Evolutionary conservation across 2,113 vertebrate genomes (phyloP).

Genomic region (Eubucco bourcierii): DNA sequence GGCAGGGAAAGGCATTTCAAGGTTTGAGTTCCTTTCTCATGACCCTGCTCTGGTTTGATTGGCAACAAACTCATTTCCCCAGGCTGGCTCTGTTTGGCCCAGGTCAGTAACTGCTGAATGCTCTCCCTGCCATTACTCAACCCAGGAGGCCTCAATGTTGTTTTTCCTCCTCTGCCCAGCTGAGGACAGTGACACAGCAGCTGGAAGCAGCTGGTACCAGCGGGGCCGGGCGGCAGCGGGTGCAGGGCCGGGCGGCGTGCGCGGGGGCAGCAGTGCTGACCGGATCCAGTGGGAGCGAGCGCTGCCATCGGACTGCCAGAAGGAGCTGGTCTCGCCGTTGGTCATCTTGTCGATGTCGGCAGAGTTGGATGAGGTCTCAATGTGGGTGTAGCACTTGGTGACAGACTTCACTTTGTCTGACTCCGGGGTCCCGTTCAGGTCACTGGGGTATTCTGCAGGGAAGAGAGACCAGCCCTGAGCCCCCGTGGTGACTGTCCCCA

Average conservation of each 20-base stretch:
- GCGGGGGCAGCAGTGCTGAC: too few relatives aligned
- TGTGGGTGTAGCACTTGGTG: slow-evolving; percentile 90
- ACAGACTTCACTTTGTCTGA: slow-evolving; percentile 89
- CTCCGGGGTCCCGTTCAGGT: slow-evolving; percentile 85
- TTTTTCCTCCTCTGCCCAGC: not conserved
- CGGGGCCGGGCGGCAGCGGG: too few relatives aligned
- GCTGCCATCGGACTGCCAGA: slow-evolving; percentile 97
- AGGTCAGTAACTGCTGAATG: too few relatives aligned
- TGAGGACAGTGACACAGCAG: not conserved
- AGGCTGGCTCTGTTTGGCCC: not conserved
- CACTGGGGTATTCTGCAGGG: slow-evolving; percentile 77
- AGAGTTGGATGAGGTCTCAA: slow-evolving; percentile 93
- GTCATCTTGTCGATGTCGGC: slow-evolving; percentile 92
- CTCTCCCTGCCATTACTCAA: not conserved
- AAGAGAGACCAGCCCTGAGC: not conserved
- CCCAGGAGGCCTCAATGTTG: rapidly evolving
- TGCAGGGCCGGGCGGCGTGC: too few relatives aligned
- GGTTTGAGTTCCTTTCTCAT: not conserved
- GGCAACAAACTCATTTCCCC: not conserved
- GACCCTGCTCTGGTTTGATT: not conserved
- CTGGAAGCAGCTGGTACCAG: not conserved
- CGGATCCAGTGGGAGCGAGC: slow-evolving; percentile 97
- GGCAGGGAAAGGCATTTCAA: not conserved
- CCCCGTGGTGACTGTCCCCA: not conserved
- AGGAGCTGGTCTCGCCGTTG: slow-evolving; percentile 91